Percentiles rank a stretch among this genome's conserved stretches.
Evolutionary conservation across 2,888 invertebrate genomes (phyloP).

Genomic region (Branchipolynoe longqiensis): DNA sequence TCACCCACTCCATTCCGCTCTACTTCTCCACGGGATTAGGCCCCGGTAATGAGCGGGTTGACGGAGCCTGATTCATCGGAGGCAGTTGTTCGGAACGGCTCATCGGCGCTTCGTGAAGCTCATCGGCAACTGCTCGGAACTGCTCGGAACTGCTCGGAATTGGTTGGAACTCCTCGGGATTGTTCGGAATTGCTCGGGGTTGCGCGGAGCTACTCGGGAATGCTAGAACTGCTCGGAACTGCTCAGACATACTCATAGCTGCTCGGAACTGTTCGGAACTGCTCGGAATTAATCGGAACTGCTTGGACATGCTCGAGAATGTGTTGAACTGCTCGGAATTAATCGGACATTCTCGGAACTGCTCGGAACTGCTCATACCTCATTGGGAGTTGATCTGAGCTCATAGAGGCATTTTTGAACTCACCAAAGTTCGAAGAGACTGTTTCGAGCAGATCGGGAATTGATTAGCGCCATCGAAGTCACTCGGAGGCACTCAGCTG

Average conservation of each 20-base stretch:
- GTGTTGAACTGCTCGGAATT: background rate
- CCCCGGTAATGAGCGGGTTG: constrained; percentile 29
- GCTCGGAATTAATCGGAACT: background rate
- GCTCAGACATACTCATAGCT: background rate
- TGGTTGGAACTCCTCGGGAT: background rate
- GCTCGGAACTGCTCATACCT: background rate
- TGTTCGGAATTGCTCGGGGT: background rate
- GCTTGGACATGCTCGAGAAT: background rate
- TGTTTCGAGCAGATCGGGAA: too few species aligned
- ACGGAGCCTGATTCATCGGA: constrained; percentile 26
- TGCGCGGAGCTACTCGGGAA: background rate
- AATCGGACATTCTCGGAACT: background rate
- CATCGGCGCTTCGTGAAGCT: too few species aligned
- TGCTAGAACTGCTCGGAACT: background rate
- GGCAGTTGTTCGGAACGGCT: too few species aligned
- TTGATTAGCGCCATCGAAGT: too few species aligned
- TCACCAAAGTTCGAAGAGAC: too few species aligned
- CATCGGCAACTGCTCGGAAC: background rate
- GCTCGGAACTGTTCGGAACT: background rate
- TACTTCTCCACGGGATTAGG: constrained; percentile 37
- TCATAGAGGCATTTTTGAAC: too few species aligned
- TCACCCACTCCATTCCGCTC: constrained; percentile 50
- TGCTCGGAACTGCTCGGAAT: background rate
- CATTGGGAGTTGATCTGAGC: background rate
- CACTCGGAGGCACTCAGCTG: too few species aligned